Evolutionary conservation across 1,140 invertebrate species (phyloP), one percentile per base, ranked within the genome.

Genomic region (Pogonomyrmex barbatus): DNA sequence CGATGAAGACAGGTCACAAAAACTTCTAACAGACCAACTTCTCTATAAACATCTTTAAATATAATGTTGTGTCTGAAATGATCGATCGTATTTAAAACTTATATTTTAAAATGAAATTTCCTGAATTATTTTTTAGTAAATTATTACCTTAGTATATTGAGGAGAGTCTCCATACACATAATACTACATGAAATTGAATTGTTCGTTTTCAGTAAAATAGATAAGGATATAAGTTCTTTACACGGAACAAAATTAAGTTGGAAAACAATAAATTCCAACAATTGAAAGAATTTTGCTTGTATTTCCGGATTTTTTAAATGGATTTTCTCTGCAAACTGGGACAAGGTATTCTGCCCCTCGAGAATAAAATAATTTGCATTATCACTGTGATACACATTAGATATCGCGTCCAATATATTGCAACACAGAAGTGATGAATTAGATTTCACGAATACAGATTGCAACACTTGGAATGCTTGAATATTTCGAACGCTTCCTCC

Each of bases 311-410:
- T 97, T 95, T 99, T 99, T 3, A 97, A 94, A 91, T 99, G 97
- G 89, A 99, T 99, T 93, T 98, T 98, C 93, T 99, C 99, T 2
- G 98, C 98, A 95, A 99, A 99, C 94, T 99, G 98, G 89, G 98
- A 98, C 9, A 99, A 95, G 4, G 99, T 99, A 93, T 99, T 98
- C 94, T 99, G 98, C 89, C 98, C 97, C 95, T 99, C 99, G 0
- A 99, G 96, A 91, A 99, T 99, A 94, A 99, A 99, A 95, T 99
- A 99, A 95, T 99, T 99, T 24, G 98, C 98, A 94, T 98, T 98
- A 94, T 99, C 99, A 33, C 99, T 98, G 94, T 99, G 98, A 94
- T 99, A 99, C 14, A 99, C 98, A 88, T 98, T 98, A 14, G 97
- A 99, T 93, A 99, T 99, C 2, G 98, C 98, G 93, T 99, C 99